These are phyloP conservation scores for Ptyas mucosa DNA, from an alignment of 2,113 vertebrate species.

Conservation along the genomic window DNA sequence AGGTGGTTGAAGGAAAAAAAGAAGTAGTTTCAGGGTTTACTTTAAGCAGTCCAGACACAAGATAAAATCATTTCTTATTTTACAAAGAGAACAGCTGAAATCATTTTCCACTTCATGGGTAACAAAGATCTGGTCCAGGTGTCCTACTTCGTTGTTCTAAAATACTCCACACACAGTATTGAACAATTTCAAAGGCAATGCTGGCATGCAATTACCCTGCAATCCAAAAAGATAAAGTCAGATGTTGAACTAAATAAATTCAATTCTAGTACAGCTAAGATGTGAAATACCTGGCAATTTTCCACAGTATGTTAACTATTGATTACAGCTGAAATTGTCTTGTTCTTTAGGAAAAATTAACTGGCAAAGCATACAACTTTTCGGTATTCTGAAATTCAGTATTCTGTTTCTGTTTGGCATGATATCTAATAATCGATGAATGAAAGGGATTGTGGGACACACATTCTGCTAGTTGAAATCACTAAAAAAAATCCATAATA, in stretches of 20 bases:
- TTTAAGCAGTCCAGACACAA: neutral
- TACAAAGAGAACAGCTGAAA: neutral
- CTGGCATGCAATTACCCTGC: conserved; percentile 16
- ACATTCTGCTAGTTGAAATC: neutral
- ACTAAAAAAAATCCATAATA: neutral
- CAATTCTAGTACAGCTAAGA: conserved; percentile 7
- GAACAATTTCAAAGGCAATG: conserved; percentile 27
- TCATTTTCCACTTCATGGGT: conserved; percentile 4
- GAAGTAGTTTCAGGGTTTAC: too few species aligned
- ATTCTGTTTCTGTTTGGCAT: neutral
- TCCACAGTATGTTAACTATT: conserved; percentile 33
- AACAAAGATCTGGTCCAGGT: conserved; percentile 21
- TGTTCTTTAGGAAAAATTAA: neutral
- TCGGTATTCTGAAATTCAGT: neutral
- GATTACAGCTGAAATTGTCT: conserved; percentile 37
- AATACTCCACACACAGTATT: neutral
- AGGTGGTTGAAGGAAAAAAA: neutral
- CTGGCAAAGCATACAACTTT: neutral
- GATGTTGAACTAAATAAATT: conserved; percentile 7
- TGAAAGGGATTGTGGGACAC: neutral
- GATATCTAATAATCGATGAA: neutral
- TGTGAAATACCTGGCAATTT: conserved; percentile 15
- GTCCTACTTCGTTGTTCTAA: conserved; percentile 37
- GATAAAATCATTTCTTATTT: conserved; percentile 8
- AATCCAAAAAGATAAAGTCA: conserved; percentile 14